phyloP scores from a whole-genome alignment of 2,888 invertebrate genomes.

The Mesodorylaimus sp. region DNA sequence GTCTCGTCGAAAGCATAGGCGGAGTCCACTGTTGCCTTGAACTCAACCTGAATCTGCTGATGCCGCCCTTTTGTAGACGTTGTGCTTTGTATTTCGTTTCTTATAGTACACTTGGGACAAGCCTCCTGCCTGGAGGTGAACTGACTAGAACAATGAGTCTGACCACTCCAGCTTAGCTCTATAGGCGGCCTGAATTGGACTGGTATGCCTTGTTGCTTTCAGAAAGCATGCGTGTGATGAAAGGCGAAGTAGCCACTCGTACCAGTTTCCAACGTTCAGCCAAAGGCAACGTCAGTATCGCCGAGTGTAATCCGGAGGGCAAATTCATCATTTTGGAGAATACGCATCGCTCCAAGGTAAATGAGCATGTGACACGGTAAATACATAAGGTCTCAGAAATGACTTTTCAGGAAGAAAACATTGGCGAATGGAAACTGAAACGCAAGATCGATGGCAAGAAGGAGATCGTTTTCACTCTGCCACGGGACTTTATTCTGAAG shows the following conservation, averaged over 20 bases:
- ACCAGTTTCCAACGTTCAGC: constrained; percentile 38
- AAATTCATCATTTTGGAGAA: constrained; percentile 37
- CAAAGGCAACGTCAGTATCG: constrained; percentile 36
- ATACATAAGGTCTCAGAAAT: not conserved
- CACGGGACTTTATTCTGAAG: constrained; percentile 23
- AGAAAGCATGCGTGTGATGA: constrained; percentile 24
- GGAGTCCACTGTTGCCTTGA: too few species aligned
- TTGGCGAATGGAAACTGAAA: constrained; percentile 33
- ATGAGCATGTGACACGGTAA: not conserved
- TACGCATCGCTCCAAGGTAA: constrained; percentile 31
- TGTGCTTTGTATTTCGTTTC: too few species aligned
- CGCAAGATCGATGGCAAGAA: constrained; percentile 30
- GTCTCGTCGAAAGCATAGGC: too few species aligned
- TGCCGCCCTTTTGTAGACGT: too few species aligned
- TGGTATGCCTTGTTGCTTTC: constrained; percentile 9
- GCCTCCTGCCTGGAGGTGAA: too few species aligned
- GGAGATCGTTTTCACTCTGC: constrained; percentile 27
- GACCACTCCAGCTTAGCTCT: too few species aligned
- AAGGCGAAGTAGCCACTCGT: constrained; percentile 37
- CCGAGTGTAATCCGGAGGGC: constrained; percentile 36
- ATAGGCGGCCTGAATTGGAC: too few species aligned
- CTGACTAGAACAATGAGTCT: too few species aligned
- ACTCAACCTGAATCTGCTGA: too few species aligned
- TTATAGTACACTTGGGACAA: too few species aligned
- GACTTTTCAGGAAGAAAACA: constrained; percentile 29